Conservation (phyloP, 1,140 invertebrate species). For the Elymnias hypermnestra region DNA sequence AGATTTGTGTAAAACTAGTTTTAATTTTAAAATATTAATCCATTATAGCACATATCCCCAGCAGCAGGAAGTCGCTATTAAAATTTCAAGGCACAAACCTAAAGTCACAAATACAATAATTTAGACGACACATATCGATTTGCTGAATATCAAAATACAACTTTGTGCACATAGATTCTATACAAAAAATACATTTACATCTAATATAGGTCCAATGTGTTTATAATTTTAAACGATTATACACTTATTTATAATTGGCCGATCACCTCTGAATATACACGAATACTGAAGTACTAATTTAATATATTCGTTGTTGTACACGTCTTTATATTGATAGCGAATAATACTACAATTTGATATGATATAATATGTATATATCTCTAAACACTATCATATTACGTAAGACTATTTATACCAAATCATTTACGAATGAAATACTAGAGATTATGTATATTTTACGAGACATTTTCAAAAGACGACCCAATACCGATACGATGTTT, state of each 20-base stretch:
- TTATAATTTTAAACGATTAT: conserved; percentile 2
- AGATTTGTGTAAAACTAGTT: too few relatives aligned
- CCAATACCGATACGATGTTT: background rate
- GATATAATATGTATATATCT: too few relatives aligned
- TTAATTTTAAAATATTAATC: too few relatives aligned
- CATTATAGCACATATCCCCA: background rate
- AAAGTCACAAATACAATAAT: conserved; percentile 19
- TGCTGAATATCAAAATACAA: conserved; percentile 3
- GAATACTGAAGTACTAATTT: conserved; percentile 14
- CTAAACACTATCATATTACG: background rate
- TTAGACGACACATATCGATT: conserved; percentile 20
- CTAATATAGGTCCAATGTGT: conserved; percentile 15
- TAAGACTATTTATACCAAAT: background rate
- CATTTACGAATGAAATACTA: background rate
- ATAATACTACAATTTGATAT: conserved; percentile 9
- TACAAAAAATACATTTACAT: conserved; percentile 5
- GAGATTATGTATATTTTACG: background rate
- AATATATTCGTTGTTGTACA: conserved; percentile 38
- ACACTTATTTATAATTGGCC: conserved; percentile 12
- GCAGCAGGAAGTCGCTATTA: background rate
- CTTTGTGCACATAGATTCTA: conserved; percentile 4
- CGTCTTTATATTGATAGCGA: conserved; percentile 6
- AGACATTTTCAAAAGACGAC: background rate
- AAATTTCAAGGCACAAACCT: conserved; percentile 19
- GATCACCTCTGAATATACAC: conserved; percentile 17